These are phyloP conservation scores for Catharus minimus DNA, from an alignment of 2,113 vertebrate species.

Conservation along the genomic window DNA sequence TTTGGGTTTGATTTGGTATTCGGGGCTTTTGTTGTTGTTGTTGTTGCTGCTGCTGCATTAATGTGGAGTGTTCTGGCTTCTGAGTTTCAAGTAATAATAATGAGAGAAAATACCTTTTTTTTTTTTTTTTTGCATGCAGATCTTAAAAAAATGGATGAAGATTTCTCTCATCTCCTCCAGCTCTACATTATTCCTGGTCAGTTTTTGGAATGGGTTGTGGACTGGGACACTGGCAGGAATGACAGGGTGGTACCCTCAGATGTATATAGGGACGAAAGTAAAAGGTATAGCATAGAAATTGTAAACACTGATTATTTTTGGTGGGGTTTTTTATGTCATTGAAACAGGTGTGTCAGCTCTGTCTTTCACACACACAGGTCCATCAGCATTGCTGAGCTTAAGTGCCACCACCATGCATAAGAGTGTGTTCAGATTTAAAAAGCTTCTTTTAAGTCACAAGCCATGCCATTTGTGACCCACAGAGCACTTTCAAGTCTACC, in stretches of 20 bases:
- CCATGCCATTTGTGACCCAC: neutral
- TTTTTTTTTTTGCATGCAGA: neutral
- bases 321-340: neutral
- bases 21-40: neutral
- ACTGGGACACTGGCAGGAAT: neutral
- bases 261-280: neutral
- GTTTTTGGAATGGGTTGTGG: neutral
- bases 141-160: neutral
- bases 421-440: too few relatives aligned
- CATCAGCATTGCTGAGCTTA: neutral
- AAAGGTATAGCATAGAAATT: neutral
- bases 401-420: neutral
- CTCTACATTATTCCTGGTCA: neutral
- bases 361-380: neutral
- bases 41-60: neutral
- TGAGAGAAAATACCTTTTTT: neutral
- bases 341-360: rapidly evolving
- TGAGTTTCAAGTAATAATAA: neutral
- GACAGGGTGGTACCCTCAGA: neutral
- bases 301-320: neutral
- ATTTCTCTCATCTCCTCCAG: neutral
- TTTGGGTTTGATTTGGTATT: neutral
- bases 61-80: neutral
- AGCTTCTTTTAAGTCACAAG: neutral
- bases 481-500: neutral